These are phyloP conservation scores for Isotomurus palustris DNA, from an alignment of 2,888 invertebrate species.

Conservation along the genomic window DNA sequence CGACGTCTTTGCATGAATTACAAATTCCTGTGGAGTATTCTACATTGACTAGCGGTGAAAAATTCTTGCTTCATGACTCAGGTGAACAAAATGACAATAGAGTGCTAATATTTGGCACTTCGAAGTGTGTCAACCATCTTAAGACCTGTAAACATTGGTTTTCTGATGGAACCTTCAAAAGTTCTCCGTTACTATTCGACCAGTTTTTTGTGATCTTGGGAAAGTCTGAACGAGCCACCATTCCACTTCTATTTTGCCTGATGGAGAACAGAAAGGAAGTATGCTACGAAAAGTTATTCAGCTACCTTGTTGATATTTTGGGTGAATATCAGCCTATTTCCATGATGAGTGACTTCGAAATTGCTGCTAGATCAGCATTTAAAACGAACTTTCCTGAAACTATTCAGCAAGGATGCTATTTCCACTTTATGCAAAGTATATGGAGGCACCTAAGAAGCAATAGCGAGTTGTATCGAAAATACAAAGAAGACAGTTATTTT, in stretches of 20 bases:
- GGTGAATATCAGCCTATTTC: background rate
- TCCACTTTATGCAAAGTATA: constrained; percentile 1
- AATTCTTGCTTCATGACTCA: background rate
- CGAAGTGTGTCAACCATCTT: background rate
- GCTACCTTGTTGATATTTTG: background rate
- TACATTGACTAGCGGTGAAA: background rate
- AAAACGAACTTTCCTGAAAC: background rate
- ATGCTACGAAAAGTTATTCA: background rate
- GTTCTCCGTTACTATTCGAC: background rate
- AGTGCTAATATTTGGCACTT: background rate
- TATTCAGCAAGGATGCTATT: constrained; percentile 2
- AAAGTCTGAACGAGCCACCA: background rate
- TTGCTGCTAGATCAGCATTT: background rate
- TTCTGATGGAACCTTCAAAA: background rate
- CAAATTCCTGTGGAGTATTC: background rate
- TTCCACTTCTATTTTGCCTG: background rate
- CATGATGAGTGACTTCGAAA: constrained; percentile 1
- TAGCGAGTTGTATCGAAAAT: background rate
- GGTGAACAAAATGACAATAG: background rate
- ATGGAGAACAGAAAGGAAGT: background rate
- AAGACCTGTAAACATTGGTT: background rate
- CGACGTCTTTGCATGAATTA: background rate
- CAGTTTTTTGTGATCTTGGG: background rate
- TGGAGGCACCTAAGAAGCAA: background rate
- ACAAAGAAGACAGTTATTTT: background rate